Base-by-base conservation (phyloP, 2,888 invertebrate species). In the Cheilosia variabilis region DNA sequence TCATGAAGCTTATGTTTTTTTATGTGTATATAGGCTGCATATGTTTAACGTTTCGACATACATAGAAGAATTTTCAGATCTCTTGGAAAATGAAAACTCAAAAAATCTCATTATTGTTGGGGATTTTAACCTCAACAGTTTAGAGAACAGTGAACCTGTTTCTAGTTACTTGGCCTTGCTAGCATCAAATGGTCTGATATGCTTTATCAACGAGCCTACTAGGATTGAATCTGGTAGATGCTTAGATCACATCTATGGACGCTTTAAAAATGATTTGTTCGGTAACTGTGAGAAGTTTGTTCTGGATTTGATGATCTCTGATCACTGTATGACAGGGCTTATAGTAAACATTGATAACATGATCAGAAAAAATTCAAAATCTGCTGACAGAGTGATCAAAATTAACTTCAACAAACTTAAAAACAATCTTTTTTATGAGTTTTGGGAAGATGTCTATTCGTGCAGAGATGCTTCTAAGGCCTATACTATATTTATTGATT, bases 91-190 rank as follows among this genome's bases (percentile, higher is more conserved):
- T 13, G 43, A 68, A 47, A 57, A 22, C 5, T 45, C 47, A n/a
- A 69, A 47, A 57, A 69, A 69, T 45, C 19, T 57, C 22, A 34
- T 69, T 47, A 47, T 69, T 22, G 7, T 69, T 10, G 57, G 58
- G 1, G 58, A 50, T 17, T 58, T 58, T n/a, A 72, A 62, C 19
- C 10, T 52, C 0, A 72, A 53, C 27, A 68, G 3, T 45, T 55
- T 53, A 27, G 66, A 55, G 5, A 31, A 5, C 15, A 43, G 22
- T 66, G 66, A 41, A 24, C 10, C n/a, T 1, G 43, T 68, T n/a
- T 68, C 68, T n/a, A 68, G 45, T 19, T 68, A 68, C 9, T 43
- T 68, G n/a, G 43, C 41, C 7, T 17, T 71, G 13, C 17, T 58
- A 4, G 47, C 34, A 24, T 37, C 71, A 1, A 50, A 72, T 60